phyloP scores from a whole-genome alignment of 1,140 invertebrate genomes.

The Lepidurus apus region DNA sequence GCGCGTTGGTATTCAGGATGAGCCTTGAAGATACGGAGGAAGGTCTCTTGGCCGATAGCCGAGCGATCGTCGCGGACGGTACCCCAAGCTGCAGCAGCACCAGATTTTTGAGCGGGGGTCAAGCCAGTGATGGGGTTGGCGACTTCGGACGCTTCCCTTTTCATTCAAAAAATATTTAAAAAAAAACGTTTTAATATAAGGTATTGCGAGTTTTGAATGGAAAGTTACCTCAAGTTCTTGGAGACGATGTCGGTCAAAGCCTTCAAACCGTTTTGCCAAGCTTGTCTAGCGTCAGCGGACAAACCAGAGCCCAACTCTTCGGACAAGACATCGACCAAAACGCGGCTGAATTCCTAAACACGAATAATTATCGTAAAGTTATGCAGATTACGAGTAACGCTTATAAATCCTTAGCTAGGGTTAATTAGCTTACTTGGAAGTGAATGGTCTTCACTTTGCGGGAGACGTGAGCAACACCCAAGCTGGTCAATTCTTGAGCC shows the following conservation, averaged over 20 bases:
- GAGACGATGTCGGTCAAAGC: slow-evolving; percentile 25
- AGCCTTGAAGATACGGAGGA: slow-evolving; percentile 55
- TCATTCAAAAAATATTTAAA: too few relatives aligned
- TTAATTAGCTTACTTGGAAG: slow-evolving; percentile 22
- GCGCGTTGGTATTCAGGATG: slow-evolving; percentile 56
- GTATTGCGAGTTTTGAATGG: not conserved
- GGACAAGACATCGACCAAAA: not conserved
- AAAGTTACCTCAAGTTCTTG: slow-evolving; percentile 29
- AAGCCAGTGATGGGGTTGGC: slow-evolving; percentile 47
- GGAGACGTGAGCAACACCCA: slow-evolving; percentile 30
- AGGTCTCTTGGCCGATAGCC: slow-evolving; percentile 48
- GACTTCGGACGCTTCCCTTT: slow-evolving; percentile 21
- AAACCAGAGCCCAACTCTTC: not conserved
- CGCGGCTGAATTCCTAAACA: not conserved
- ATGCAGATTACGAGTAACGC: not conserved
- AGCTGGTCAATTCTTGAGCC: slow-evolving; percentile 13
- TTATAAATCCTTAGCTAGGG: not conserved
- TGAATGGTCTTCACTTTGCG: slow-evolving; percentile 14
- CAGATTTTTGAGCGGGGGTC: slow-evolving; percentile 48
- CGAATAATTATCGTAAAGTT: not conserved
- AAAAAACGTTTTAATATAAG: not conserved
- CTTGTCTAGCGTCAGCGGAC: slow-evolving; percentile 23
- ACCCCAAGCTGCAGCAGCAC: slow-evolving; percentile 50
- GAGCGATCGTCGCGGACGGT: slow-evolving; percentile 48
- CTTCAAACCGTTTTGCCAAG: slow-evolving; percentile 30